Conservation (phyloP, 2,888 invertebrate species). For the Liposcelis brunnea region DNA sequence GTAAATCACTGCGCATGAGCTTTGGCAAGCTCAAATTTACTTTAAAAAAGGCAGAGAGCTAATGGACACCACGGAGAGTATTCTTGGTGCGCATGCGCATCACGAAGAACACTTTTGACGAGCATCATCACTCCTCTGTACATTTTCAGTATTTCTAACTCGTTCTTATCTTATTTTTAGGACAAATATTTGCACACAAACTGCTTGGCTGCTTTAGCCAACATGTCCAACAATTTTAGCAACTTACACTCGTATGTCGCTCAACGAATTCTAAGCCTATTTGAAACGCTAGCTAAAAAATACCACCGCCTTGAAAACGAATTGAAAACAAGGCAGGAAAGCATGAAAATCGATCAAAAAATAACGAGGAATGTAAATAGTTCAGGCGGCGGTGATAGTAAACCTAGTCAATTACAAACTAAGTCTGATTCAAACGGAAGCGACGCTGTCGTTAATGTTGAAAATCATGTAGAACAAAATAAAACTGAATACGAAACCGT, state of each 20-base stretch:
- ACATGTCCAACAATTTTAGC: slow-evolving; percentile 88
- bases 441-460: too few species aligned
- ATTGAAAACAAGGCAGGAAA: slow-evolving; percentile 22
- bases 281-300: slow-evolving; percentile 80
- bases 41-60: too few species aligned
- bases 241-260: slow-evolving; percentile 90
- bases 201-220: slow-evolving; percentile 93
- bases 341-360: too few species aligned
- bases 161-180: slow-evolving; percentile 28
- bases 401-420: slow-evolving; percentile 24
- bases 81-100: too few species aligned
- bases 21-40: too few species aligned
- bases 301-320: slow-evolving; percentile 49
- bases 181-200: slow-evolving; percentile 98
- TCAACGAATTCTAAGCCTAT: slow-evolving; percentile 79
- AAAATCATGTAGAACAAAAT: too few species aligned
- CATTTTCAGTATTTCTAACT: too few species aligned
- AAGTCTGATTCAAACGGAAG: slow-evolving; percentile 15
- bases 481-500: slow-evolving; percentile 10
- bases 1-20: neutral
- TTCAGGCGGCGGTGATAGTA: slow-evolving; percentile 16
- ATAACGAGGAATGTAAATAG: too few species aligned
- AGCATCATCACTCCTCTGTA: neutral
- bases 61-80: too few species aligned
- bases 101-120: neutral